Evolutionary conservation across 2,797 vertebrate genomes (phyloP).

Genomic region (Aplochiton taeniatus): DNA sequence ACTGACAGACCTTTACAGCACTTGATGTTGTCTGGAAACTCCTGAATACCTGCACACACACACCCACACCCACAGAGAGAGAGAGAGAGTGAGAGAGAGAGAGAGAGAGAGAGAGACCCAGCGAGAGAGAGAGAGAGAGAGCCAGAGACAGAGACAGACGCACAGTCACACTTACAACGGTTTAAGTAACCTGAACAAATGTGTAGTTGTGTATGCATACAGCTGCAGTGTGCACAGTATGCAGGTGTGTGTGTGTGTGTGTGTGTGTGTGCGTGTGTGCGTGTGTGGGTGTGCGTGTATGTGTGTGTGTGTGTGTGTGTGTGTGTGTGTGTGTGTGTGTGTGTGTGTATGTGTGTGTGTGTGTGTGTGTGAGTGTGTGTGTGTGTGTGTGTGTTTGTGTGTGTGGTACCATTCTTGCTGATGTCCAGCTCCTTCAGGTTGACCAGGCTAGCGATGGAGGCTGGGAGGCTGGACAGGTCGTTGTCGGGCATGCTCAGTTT

Average conservation of each 20-base stretch:
- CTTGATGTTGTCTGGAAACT: slow-evolving; percentile 99
- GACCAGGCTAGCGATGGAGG: slow-evolving; percentile 95
- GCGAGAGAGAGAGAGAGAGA: not conserved
- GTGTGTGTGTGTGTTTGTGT: not conserved
- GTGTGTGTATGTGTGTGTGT: not conserved
- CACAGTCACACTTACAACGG: not conserved
- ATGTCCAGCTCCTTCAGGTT: slow-evolving; percentile 99
- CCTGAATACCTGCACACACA: slow-evolving; percentile 89
- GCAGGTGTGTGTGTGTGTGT: not conserved
- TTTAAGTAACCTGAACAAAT: not conserved
- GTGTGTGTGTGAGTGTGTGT: not conserved
- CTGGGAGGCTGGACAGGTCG: slow-evolving; percentile 94
- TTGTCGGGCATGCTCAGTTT: slow-evolving; percentile 99
- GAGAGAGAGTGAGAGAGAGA: not conserved
- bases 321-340: not conserved
- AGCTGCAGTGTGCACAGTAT: not conserved
- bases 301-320: not conserved
- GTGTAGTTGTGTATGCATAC: not conserved
- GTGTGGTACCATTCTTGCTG: slow-evolving; percentile 94
- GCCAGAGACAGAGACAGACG: not conserved
- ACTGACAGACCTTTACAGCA: slow-evolving; percentile 99
- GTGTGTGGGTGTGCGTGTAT: not conserved
- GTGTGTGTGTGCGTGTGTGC: not conserved
- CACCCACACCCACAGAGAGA: slow-evolving; percentile 16
- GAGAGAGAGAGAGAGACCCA: not conserved